Conservation (phyloP, 1,140 invertebrate species). For the Luehdorfia chinensis region DNA sequence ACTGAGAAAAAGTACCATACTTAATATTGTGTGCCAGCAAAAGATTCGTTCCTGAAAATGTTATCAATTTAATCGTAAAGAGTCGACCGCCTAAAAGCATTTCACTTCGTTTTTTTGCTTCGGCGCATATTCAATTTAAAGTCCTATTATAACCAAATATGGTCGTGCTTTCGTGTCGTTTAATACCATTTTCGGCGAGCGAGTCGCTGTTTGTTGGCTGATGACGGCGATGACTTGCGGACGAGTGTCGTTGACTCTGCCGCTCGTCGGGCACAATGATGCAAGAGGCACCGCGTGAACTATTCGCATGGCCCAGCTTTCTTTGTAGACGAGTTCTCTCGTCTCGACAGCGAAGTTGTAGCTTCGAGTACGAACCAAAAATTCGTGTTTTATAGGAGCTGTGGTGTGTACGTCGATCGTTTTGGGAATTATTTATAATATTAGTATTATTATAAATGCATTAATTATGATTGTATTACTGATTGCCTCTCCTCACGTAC, state of each 20-base stretch:
- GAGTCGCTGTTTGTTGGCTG: constrained; percentile 34
- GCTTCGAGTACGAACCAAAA: too few species aligned
- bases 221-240: constrained; percentile 41
- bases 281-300: constrained; percentile 45
- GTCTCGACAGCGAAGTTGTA: too few species aligned
- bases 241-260: constrained; percentile 48
- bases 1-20: too few species aligned
- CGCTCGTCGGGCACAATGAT: constrained; percentile 42
- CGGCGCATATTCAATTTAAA: constrained; percentile 8
- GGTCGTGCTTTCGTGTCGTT: constrained; percentile 8
- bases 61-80: constrained; percentile 8
- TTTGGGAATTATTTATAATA: too few species aligned
- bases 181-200: constrained; percentile 20
- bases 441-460: too few species aligned
- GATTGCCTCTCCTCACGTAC: too few species aligned
- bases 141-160: constrained; percentile 16
- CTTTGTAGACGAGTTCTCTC: too few species aligned
- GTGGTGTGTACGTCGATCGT: too few species aligned
- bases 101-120: not conserved
- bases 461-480: too few species aligned
- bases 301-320: constrained; percentile 41
- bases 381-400: too few species aligned
- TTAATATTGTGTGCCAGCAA: too few species aligned
- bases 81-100: constrained; percentile 1
- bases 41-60: too few species aligned